Percentiles rank a stretch among this genome's conserved stretches.
These are phyloP conservation scores for Saccostrea glomerata DNA, from an alignment of 1,140 invertebrate species.

Conservation along the genomic window DNA sequence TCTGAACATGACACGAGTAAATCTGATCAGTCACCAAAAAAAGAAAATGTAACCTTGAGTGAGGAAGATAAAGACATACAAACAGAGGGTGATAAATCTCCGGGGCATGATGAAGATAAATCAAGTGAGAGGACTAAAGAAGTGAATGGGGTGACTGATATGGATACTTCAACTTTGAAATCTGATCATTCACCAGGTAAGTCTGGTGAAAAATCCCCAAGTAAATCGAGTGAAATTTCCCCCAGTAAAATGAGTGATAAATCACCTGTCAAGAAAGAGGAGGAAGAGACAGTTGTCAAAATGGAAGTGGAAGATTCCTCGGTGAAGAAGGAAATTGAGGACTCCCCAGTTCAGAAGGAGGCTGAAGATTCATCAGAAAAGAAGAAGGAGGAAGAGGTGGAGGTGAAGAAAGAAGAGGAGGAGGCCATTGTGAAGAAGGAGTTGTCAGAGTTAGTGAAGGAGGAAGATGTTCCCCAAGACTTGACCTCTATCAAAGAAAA, in stretches of 20 bases:
- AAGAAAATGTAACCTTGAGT: background rate
- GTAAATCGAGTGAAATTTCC: background rate
- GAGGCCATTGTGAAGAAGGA: constrained; percentile 59
- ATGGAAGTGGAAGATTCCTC: constrained; percentile 33
- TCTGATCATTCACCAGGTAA: background rate
- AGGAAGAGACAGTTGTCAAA: constrained; percentile 29
- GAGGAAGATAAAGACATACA: constrained; percentile 5
- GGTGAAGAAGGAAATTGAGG: constrained; percentile 53
- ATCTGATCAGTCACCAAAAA: background rate
- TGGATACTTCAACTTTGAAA: constrained; percentile 21
- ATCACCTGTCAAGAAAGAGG: constrained; percentile 45
- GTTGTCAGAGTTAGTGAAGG: constrained; percentile 47
- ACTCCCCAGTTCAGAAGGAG: constrained; percentile 38
- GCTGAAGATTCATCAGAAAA: constrained; percentile 46
- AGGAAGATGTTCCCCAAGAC: constrained; percentile 41
- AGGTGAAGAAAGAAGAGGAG: constrained; percentile 61
- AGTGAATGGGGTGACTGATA: background rate
- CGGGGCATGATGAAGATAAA: background rate
- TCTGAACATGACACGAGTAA: background rate
- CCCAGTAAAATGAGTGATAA: background rate
- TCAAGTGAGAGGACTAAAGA: constrained; percentile 14
- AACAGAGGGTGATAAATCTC: constrained; percentile 36
- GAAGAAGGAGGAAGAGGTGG: constrained; percentile 58
- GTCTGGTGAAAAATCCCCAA: background rate
- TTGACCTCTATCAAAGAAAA: constrained; percentile 29